These are phyloP conservation scores for Zaprionus nigranus DNA, from an alignment of 1,140 invertebrate genomes.

Conservation along the genomic window DNA sequence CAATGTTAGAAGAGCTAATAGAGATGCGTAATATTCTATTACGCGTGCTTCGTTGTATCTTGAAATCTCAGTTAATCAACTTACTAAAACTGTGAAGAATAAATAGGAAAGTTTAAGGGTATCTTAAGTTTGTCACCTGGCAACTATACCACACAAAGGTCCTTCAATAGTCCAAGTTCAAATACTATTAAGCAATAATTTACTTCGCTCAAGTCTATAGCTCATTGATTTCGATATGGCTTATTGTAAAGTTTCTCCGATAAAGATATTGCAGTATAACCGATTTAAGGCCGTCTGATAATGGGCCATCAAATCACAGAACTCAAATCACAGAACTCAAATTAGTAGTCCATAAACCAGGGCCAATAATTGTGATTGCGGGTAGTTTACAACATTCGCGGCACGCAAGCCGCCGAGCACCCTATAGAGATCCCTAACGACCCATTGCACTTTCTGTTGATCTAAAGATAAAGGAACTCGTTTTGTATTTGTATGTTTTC, in stretches of 20 bases:
- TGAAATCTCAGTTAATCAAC: no score
- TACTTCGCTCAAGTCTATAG: neutral
- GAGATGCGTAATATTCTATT: neutral
- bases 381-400: slow-evolving; percentile 7
- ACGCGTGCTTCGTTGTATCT: no score
- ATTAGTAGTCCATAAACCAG: slow-evolving; percentile 18
- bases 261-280: neutral
- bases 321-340: slow-evolving; percentile 16
- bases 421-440: slow-evolving; percentile 3
- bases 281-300: neutral
- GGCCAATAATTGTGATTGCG: neutral
- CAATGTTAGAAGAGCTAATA: neutral
- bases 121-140: neutral
- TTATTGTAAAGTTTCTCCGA: neutral
- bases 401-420: slow-evolving; percentile 4
- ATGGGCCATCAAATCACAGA: neutral
- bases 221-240: neutral
- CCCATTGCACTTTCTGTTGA: slow-evolving; percentile 15
- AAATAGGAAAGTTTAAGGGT: no score
- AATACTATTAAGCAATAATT: neutral
- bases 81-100: no score
- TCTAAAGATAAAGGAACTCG: slow-evolving; percentile 15
- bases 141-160: neutral
- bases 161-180: neutral
- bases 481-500: slow-evolving; percentile 3